Conservation (phyloP, 1,140 invertebrate genomes). For the Eupristina koningsbergeri region DNA sequence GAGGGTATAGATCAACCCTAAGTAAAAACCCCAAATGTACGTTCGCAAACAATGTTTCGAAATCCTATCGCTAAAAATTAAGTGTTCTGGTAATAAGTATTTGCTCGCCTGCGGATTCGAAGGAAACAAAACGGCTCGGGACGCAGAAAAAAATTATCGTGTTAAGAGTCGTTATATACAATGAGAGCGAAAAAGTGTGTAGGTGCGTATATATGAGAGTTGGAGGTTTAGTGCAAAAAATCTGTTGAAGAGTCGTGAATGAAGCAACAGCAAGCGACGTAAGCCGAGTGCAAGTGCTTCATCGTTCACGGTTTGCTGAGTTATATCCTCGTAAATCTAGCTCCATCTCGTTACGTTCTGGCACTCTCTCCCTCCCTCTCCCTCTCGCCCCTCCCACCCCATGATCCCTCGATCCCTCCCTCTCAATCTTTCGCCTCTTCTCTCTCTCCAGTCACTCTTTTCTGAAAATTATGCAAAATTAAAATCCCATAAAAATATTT, state of each 20-base stretch:
- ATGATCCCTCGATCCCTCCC: no score
- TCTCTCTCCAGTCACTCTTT: background rate
- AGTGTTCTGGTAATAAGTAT: background rate
- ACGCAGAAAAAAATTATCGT: constrained; percentile 24
- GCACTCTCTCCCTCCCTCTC: constrained; percentile 8
- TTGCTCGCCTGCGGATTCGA: background rate
- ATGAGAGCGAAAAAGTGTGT: constrained; percentile 1
- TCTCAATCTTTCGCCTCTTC: no score
- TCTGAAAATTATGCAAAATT: constrained; percentile 48
- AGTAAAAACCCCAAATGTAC: no score
- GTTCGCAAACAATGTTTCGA: background rate
- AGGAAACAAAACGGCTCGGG: background rate
- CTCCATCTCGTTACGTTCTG: constrained; percentile 37
- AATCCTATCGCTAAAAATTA: background rate
- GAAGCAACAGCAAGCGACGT: constrained; percentile 27
- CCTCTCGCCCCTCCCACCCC: no score
- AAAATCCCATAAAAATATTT: constrained; percentile 49
- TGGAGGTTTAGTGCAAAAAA: constrained; percentile 14
- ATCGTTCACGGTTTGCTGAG: constrained; percentile 44
- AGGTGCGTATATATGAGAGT: background rate
- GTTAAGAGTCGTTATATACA: constrained; percentile 29
- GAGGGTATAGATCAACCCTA: no score
- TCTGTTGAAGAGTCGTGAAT: constrained; percentile 33
- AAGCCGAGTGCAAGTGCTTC: constrained; percentile 37
- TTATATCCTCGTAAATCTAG: constrained; percentile 45